Base-by-base conservation (phyloP, 2,797 vertebrate genomes). In the Gallinago stenura region DNA sequence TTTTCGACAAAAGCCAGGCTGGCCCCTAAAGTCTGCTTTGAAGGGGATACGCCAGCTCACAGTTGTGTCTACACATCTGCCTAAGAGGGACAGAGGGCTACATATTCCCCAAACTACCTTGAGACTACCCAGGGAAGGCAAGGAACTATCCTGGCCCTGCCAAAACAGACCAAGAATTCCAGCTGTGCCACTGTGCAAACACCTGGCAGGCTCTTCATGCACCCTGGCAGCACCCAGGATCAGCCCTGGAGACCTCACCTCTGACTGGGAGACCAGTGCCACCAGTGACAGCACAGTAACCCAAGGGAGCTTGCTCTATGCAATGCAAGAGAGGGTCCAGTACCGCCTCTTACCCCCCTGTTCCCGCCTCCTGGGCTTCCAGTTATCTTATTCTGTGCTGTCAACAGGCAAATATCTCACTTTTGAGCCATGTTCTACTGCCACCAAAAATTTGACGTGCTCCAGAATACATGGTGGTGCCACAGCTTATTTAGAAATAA, bases 331-430 rank as follows among this genome's bases (percentile, higher is more conserved):
- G 25, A 19, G 6, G 11, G 61, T 81, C 51, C 45, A 90, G 33
- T 20, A 53, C 9, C 3, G 0, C 17, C 30, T 82, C 70, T 75
- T 39, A 43, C 30, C 30, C 68, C n/a, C 9, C 10, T 1, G 0
- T 39, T 70, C 16, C 51, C 28, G 45, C 18, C 26, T 81, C 30
- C 37, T 18, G 21, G 21, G 10, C 51, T 72, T 58, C 22, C 61
- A 64, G 15, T 17, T 41, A 53, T 4, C 43, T 70, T 45, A 7
- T 21, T 69, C 54, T 18, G 0, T 58, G 21, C 8, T 50, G 13
- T 25, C 41, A 80, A 19, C 26, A 60, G 2, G 3, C 35, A 35
- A 35, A 35, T 35, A 35, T 35, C 35, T 35, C 35, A 35, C 35
- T 35, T 35, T 35, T 9, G 35, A 35, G 35, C 35, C 35, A 35